These are phyloP conservation scores for Archivesica marissinica DNA, from an alignment of 1,140 invertebrate species.

Conservation along the genomic window DNA sequence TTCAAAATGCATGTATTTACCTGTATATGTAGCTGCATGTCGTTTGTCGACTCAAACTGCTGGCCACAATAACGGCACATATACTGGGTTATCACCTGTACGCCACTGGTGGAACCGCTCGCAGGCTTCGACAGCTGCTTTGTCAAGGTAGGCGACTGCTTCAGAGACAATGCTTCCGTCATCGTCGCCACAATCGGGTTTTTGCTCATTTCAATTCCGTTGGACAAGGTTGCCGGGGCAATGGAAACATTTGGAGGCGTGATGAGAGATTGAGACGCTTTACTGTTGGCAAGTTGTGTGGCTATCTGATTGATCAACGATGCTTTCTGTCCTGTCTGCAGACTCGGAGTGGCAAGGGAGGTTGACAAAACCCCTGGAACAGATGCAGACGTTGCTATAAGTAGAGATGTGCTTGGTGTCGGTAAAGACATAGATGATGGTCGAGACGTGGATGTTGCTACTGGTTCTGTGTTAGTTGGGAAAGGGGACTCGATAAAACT, in stretches of 20 bases:
- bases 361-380: neutral
- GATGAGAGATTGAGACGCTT: neutral
- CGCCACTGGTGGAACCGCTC: neutral
- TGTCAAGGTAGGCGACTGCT: constrained; percentile 53
- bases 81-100: constrained; percentile 74
- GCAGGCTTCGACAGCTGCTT: constrained; percentile 50
- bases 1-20: no score
- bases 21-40: constrained; percentile 76
- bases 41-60: constrained; percentile 74
- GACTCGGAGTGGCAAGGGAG: neutral
- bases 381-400: no score
- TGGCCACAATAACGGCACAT: constrained; percentile 77
- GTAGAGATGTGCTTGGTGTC: no score
- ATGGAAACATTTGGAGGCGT: neutral
- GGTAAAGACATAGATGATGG: no score
- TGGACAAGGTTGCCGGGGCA: neutral
- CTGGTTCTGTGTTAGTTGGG: neutral
- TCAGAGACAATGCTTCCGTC: constrained; percentile 55
- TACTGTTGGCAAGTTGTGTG: constrained; percentile 54
- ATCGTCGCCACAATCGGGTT: constrained; percentile 36
- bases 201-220: constrained; percentile 41
- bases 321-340: constrained; percentile 24
- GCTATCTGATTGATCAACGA: constrained; percentile 48
- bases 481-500: neutral
- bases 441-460: neutral